Evolutionary conservation across 2,888 invertebrate species (phyloP).

Genomic region (Yponomeuta plumbellus): DNA sequence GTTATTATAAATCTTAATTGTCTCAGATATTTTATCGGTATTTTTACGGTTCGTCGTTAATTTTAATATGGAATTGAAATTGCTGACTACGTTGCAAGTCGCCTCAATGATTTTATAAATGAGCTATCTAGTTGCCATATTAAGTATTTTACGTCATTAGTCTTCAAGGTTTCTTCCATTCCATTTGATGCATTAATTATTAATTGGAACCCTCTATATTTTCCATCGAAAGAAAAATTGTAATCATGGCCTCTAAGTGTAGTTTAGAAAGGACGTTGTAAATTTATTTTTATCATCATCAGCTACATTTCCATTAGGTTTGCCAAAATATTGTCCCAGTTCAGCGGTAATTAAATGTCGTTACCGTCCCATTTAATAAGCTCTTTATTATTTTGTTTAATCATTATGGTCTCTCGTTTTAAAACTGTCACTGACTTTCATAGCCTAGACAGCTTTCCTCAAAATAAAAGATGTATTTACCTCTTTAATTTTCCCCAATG

Average conservation of each 20-base stretch:
- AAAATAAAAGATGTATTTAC: slow-evolving; percentile 27
- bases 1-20: slow-evolving; percentile 4
- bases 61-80: neutral
- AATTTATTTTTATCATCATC: too few species aligned
- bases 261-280: neutral
- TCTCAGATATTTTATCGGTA: neutral
- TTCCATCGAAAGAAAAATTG: too few species aligned
- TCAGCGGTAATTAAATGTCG: neutral
- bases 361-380: neutral
- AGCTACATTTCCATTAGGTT: neutral
- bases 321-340: neutral
- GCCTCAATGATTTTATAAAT: neutral
- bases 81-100: neutral
- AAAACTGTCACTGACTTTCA: slow-evolving; percentile 18
- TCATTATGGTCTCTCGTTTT: neutral
- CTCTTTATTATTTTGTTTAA: neutral
- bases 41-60: neutral
- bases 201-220: neutral
- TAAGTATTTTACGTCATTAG: neutral
- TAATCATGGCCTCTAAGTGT: neutral
- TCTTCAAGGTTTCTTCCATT: neutral
- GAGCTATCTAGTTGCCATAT: neutral
- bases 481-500: slow-evolving; percentile 35
- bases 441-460: slow-evolving; percentile 29
- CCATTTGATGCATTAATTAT: neutral